These are phyloP conservation scores for Xestia ashworthii DNA, from an alignment of 2,888 invertebrate genomes.

Conservation along the genomic window DNA sequence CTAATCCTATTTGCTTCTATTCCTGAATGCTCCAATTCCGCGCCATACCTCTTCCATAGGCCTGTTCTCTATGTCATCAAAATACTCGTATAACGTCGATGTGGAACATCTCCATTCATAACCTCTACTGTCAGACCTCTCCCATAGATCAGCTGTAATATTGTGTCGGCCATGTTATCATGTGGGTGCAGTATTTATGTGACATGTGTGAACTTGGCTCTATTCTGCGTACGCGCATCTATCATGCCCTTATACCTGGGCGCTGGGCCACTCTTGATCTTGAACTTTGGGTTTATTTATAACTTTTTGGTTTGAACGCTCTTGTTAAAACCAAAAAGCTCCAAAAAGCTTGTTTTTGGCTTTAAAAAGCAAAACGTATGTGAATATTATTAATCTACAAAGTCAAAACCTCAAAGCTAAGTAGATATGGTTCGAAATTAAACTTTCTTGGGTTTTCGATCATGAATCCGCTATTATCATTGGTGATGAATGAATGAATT, in stretches of 20 bases:
- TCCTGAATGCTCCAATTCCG: not conserved
- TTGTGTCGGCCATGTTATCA: slow-evolving; percentile 28
- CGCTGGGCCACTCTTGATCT: slow-evolving; percentile 27
- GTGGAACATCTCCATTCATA: slow-evolving; percentile 38
- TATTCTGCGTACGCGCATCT: slow-evolving; percentile 54
- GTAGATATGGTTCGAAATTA: not conserved
- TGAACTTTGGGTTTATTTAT: slow-evolving; percentile 49
- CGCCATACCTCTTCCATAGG: too few relatives aligned
- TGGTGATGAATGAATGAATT: not conserved
- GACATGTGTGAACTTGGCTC: slow-evolving; percentile 65
- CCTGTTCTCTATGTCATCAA: slow-evolving; percentile 2
- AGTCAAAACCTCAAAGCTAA: not conserved
- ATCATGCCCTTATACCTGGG: slow-evolving; percentile 63
- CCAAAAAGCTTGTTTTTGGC: not conserved
- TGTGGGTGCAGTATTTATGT: slow-evolving; percentile 65
- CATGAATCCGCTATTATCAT: not conserved
- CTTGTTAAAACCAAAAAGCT: too few relatives aligned
- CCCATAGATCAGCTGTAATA: slow-evolving; percentile 50
- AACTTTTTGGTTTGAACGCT: not conserved
- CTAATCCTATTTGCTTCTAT: not conserved
- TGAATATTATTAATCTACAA: not conserved
- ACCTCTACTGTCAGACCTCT: slow-evolving; percentile 52
- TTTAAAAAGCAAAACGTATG: not conserved
- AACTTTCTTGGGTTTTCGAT: not conserved
- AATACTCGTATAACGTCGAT: slow-evolving; percentile 31